Percentiles rank a stretch among this genome's conserved stretches.
Conservation (phyloP, 2,113 vertebrate species). For the Psilopogon haemacephalus region DNA sequence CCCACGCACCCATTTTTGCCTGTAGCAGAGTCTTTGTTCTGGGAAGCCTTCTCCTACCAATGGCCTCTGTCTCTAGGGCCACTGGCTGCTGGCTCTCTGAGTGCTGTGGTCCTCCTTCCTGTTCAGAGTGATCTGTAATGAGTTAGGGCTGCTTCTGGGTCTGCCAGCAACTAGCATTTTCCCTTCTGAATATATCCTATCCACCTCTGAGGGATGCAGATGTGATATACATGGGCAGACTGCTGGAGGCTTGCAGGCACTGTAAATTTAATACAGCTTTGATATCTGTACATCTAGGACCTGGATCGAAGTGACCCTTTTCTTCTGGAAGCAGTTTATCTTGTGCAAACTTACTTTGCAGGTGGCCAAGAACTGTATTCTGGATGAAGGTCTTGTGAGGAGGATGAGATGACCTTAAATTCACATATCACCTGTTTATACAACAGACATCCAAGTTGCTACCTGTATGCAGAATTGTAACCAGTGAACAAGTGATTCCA, state of each 20-base stretch:
- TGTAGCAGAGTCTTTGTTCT: background rate
- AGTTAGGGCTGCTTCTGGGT: background rate
- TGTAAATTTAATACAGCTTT: background rate
- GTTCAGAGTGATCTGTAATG: background rate
- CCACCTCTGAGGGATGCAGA: background rate
- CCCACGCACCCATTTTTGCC: background rate
- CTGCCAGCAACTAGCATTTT: background rate
- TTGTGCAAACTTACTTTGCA: background rate
- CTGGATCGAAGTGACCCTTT: background rate
- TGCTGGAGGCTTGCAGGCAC: background rate
- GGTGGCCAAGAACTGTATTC: background rate
- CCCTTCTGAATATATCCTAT: no score
- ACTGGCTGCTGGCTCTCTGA: accelerated
- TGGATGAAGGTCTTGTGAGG: background rate
- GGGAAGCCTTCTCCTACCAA: background rate
- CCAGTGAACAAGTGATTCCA: background rate
- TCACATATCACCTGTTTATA: accelerated
- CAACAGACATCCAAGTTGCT: background rate
- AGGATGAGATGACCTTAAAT: background rate
- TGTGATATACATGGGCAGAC: background rate
- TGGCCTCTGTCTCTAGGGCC: no score
- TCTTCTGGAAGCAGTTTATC: background rate
- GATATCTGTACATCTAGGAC: background rate
- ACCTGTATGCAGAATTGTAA: background rate
- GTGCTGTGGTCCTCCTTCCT: background rate